Base-by-base conservation (phyloP, 2,888 invertebrate genomes). In the Drosophila falleni region DNA sequence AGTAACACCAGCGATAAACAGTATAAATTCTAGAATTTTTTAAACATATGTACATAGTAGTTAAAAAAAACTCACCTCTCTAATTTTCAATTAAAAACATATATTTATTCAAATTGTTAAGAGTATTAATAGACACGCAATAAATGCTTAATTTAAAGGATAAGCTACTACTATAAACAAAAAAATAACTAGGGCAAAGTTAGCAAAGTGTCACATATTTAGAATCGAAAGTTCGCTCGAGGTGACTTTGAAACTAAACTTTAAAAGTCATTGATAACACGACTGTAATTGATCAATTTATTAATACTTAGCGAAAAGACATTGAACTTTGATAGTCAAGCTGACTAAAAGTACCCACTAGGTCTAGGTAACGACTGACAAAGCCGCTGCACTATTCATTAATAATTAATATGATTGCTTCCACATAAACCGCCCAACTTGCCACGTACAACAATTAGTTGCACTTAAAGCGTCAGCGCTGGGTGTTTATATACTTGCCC, bases 401-500 rank as follows among this genome's bases (percentile, higher is more conserved):
- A 67, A 50, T 67, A 62, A 67, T 62, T 62, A 49, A 67, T 53
- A 31, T 53, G 31, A 51, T 69, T 16, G 44, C 15, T 51, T 8
- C 15, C 44, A 9, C 23, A 42, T 31, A 44, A 31, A 33, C 33
- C 51, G 42, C 16, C 46, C 51, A 53, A 15, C 39, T 37, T 29
- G 13, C 33, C 3, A 29, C 16, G 13, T 46, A 42, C 29, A 26
- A 41, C 64, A 66, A 65, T 70, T 66, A 69, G 59, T 59, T 64
- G 65, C 65, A 69, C 69, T 69, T 54, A 65, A 65, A 70, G 65
- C 59, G 65, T 65, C 65, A 46, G 26, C 46, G 16, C 29, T 39
- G 44, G 37, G 37, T 23, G 47, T 49, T 59, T 29, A 56, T 50
- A 65, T 81, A 81, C 65, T 69, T 65, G 54, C 49, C 31, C 65